These are phyloP conservation scores for Resseliella maxima DNA, from an alignment of 2,888 invertebrate genomes.

Conservation along the genomic window DNA sequence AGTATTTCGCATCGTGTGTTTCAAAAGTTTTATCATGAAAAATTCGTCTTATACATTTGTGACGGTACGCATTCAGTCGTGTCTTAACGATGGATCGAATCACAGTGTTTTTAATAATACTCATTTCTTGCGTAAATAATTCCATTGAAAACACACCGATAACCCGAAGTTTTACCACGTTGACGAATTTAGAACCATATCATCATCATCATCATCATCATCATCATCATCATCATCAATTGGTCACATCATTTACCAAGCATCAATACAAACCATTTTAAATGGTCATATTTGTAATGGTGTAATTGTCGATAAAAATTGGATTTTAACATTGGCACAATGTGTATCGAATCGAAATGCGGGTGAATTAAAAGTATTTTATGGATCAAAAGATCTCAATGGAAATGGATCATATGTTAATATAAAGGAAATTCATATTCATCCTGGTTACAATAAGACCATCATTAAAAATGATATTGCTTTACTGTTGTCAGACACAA, in stretches of 20 bases:
- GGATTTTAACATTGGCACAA: neutral
- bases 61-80: neutral
- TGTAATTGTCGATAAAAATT: neutral
- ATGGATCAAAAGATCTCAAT: neutral
- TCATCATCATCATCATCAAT: neutral
- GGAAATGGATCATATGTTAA: neutral
- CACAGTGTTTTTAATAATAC: neutral
- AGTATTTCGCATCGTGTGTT: too few species aligned
- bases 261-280: neutral
- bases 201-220: neutral
- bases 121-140: too few species aligned
- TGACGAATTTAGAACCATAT: neutral
- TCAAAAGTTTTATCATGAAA: neutral
- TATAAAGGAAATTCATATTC: neutral
- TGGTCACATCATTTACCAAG: too few species aligned
- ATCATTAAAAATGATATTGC: neutral
- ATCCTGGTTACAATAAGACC: neutral
- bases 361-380: neutral
- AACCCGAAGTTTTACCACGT: too few species aligned
- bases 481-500: neutral
- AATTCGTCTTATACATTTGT: too few species aligned
- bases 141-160: too few species aligned
- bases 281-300: constrained; percentile 17
- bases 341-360: neutral
- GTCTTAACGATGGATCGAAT: neutral